A percentile compares a stretch with the other conserved stretches of the same genome.
These are phyloP conservation scores for Cheiracanthium punctorium DNA, from an alignment of 2,888 invertebrate species.

Conservation along the genomic window DNA sequence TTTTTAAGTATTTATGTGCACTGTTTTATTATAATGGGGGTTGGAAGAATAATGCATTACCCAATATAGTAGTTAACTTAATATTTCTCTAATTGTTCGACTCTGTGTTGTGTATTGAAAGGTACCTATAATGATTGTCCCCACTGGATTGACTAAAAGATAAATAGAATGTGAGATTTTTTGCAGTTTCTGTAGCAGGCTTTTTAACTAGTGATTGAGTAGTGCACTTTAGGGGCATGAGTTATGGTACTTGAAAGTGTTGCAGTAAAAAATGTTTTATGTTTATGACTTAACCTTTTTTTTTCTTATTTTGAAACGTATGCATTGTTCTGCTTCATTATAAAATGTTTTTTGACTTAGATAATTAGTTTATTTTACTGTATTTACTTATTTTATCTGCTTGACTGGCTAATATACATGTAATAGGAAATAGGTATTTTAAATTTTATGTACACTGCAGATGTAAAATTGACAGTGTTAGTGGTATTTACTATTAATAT, in stretches of 20 bases:
- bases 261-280: conserved; percentile 9
- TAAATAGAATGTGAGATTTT: not conserved
- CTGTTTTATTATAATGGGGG: conserved; percentile 32
- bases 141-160: not conserved
- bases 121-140: conserved; percentile 31
- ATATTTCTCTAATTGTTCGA: conserved; percentile 24
- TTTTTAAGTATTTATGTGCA: conserved; percentile 18
- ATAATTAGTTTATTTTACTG: conserved; percentile 61
- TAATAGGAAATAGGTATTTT: conserved; percentile 69
- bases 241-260: conserved; percentile 25
- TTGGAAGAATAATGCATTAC: conserved; percentile 39
- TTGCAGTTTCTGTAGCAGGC: conserved; percentile 13
- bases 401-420: conserved; percentile 67
- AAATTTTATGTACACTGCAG: conserved; percentile 66
- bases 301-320: conserved; percentile 53
- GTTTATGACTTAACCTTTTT: conserved; percentile 22
- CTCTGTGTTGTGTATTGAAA: conserved; percentile 40
- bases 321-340: conserved; percentile 61
- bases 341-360: conserved; percentile 57
- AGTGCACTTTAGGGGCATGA: conserved; percentile 25
- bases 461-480: conserved; percentile 70
- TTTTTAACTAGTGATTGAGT: not conserved
- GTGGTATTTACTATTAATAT: conserved; percentile 68
- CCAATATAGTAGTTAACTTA: conserved; percentile 31
- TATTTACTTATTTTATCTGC: conserved; percentile 58